A percentile compares a stretch with the other conserved stretches of the same genome.
phyloP scores from a whole-genome alignment of 2,888 invertebrate genomes.

The Stegana nigrithorax region DNA sequence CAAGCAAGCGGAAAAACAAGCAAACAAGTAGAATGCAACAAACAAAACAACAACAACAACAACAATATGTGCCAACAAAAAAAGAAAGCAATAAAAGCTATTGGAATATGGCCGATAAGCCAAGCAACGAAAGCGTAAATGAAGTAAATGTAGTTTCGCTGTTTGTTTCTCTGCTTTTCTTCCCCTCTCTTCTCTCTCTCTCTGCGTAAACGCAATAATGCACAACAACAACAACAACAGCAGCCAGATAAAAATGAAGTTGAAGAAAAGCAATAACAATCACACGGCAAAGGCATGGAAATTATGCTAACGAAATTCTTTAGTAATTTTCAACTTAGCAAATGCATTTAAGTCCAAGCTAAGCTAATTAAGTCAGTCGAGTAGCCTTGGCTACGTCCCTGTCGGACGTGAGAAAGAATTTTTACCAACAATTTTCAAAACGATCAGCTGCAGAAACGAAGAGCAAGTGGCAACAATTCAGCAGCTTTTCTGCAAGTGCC shows the following conservation, averaged over 20 bases:
- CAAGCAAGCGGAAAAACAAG: neutral
- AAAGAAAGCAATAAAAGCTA: constrained; percentile 1
- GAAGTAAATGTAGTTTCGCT: too few relatives aligned
- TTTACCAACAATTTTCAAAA: too few relatives aligned
- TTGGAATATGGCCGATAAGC: neutral
- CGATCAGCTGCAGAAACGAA: too few relatives aligned
- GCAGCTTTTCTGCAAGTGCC: too few relatives aligned
- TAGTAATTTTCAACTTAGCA: constrained; percentile 14
- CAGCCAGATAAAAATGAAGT: too few relatives aligned
- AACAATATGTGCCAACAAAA: neutral
- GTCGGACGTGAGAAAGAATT: too few relatives aligned
- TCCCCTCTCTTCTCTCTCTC: too few relatives aligned
- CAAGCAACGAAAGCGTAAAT: neutral
- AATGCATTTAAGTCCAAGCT: constrained; percentile 14
- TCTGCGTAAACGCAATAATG: too few relatives aligned
- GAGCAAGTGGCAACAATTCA: too few relatives aligned
- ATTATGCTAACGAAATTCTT: constrained; percentile 15
- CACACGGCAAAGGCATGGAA: constrained; percentile 10
- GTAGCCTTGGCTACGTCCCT: too few relatives aligned
- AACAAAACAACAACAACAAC: neutral
- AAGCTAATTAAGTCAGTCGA: constrained; percentile 16
- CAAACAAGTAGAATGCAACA: neutral
- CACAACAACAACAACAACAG: too few relatives aligned
- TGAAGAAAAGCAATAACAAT: neutral
- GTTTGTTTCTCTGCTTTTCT: too few relatives aligned